Evolutionary conservation across 1,140 invertebrate genomes (phyloP).

Genomic region (Pseudomyrmex gracilis): DNA sequence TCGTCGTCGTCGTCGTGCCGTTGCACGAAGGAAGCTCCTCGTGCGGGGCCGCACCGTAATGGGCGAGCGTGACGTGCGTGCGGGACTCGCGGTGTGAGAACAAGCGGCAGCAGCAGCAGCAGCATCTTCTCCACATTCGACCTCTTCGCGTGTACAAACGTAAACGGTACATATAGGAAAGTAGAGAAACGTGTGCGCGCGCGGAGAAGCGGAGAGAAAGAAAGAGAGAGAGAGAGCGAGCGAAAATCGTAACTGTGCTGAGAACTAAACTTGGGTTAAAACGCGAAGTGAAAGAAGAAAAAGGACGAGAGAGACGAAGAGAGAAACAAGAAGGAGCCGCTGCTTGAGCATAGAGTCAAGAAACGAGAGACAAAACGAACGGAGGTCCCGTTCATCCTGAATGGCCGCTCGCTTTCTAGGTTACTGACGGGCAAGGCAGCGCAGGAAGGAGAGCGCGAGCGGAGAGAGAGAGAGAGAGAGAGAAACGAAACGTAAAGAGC

Average conservation of each 20-base stretch:
- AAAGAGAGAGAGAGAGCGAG: constrained; percentile 27
- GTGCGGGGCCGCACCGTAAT: constrained; percentile 16
- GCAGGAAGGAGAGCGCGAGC: background rate
- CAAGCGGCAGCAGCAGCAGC: background rate
- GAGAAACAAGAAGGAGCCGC: constrained; percentile 5
- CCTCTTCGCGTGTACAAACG: background rate
- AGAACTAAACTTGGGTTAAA: no score
- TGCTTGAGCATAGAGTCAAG: constrained; percentile 26
- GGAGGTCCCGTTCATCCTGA: constrained; percentile 81
- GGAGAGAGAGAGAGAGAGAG: constrained; percentile 38
- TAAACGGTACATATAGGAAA: constrained; percentile 7
- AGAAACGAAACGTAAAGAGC: background rate
- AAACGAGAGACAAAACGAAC: constrained; percentile 69
- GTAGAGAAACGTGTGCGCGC: constrained; percentile 4
- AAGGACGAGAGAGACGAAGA: background rate
- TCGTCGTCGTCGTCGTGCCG: background rate
- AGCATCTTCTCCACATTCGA: constrained; percentile 32
- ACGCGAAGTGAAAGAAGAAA: background rate
- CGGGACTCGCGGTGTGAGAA: constrained; percentile 41
- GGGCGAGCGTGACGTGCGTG: constrained; percentile 44
- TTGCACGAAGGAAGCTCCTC: background rate
- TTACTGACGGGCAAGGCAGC: constrained; percentile 78
- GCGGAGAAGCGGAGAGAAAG: constrained; percentile 6
- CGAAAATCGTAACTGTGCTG: no score
- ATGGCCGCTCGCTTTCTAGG: constrained; percentile 83